Base-by-base conservation (phyloP, 2,888 invertebrate genomes). In the Trissolcus japonicus region DNA sequence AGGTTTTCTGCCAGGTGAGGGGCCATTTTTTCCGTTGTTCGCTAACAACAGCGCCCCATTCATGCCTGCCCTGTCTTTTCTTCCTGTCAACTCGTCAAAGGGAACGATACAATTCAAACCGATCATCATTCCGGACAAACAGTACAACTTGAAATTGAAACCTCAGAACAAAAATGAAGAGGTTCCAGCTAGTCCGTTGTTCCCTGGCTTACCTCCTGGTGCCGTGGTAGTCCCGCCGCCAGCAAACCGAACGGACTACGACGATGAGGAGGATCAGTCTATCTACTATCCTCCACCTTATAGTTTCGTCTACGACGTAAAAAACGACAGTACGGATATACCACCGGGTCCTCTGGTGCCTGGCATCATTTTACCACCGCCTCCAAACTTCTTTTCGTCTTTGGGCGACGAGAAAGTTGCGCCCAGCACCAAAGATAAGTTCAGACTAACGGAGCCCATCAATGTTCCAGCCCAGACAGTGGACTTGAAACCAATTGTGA, bases 231-330 rank as follows among this genome's bases (percentile, higher is more conserved):
- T 91, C 14, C 91, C 91, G 3, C 90, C 91, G 11, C 90, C 91
- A 4, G 90, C 90, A 79, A 94, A 94, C 90, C 92, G 92, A 82
- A 92, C 94, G 77, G 95, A 95, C 86, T 92, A 93, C 82, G 93
- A 94, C 90, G 95, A 96, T 91, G 96, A 96, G 90, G 96, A 96
- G 90, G 96, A 96, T 91, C 96, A 96, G 84, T 95, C 96, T 82
- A 93, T 96, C 66, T 96, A 96, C 86, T 96, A 96, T 91, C 96
- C 96, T 84, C 96, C 96, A 86, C 95, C 96, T 13, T 96, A 96
- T 91, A 96, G 95, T 89, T 95, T 95, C 91, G 94, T 94, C 81
- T 96, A 94, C 89, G 93, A 92, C 87, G 93, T 92, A 86, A 95
- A 95, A 87, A 95, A 96, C 89, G 95, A 96, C 89, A 92, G 94